Conservation (phyloP, 2,113 vertebrate species). For the Seriola aureovittata region DNA sequence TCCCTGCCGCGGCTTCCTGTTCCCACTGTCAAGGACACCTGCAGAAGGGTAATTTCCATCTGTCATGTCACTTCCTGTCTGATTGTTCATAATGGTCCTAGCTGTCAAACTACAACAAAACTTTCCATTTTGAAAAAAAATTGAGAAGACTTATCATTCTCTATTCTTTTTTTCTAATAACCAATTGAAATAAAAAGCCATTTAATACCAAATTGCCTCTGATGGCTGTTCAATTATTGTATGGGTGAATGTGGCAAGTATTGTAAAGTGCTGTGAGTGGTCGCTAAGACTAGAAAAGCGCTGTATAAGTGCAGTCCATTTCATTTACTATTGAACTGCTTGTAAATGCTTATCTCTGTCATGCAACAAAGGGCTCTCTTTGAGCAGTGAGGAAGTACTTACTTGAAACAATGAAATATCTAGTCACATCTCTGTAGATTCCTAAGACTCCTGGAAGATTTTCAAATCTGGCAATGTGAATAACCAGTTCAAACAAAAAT, state of each 20-base stretch:
- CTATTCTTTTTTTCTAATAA: no score
- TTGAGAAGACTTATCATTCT: neutral
- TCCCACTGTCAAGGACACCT: constrained; percentile 90
- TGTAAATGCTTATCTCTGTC: neutral
- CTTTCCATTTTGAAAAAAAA: neutral
- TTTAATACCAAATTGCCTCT: neutral
- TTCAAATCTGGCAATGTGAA: no score
- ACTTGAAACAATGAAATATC: neutral
- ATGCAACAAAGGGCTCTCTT: neutral
- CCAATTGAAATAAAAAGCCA: neutral
- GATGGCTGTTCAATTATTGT: no score
- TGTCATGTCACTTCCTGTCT: neutral
- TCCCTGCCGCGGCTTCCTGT: constrained; percentile 93
- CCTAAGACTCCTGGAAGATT: neutral
- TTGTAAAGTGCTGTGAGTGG: no score
- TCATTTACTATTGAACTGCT: neutral
- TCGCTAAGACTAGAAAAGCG: no score
- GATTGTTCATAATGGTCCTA: neutral
- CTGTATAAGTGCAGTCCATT: no score
- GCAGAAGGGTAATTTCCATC: constrained; percentile 86
- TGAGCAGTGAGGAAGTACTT: neutral
- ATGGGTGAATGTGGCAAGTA: no score
- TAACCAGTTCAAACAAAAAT: neutral
- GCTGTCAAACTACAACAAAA: neutral
- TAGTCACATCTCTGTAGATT: neutral